These are phyloP conservation scores for Meloidogyne hapla DNA, from an alignment of 1,140 invertebrate species.

Conservation along the genomic window DNA sequence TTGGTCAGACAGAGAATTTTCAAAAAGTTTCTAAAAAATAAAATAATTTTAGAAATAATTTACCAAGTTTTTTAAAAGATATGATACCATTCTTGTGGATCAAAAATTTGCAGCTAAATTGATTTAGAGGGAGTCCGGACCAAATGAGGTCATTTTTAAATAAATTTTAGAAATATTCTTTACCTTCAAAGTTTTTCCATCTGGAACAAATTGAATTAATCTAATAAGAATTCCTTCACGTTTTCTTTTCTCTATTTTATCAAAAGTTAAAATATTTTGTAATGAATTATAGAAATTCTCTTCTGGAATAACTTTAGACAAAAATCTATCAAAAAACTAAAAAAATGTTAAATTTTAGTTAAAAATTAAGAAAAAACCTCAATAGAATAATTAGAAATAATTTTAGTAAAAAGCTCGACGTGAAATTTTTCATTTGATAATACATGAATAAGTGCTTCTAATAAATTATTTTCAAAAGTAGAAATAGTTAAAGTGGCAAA, in stretches of 20 bases:
- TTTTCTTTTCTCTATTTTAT: not conserved
- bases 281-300: not conserved
- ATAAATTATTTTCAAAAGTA: conserved; percentile 13
- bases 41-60: not conserved
- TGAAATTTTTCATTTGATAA: conserved; percentile 3
- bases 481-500: conserved; percentile 3
- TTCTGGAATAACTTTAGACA: not conserved
- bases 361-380: not conserved
- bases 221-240: conserved; percentile 5
- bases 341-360: not conserved
- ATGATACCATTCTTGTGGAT: too few relatives aligned
- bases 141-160: not conserved
- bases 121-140: too few relatives aligned
- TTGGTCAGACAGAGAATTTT: not conserved
- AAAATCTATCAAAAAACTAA: conserved; percentile 19
- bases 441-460: not conserved
- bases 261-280: conserved; percentile 6
- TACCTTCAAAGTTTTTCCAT: conserved; percentile 17
- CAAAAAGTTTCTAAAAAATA: conserved; percentile 3
- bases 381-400: not conserved
- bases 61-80: too few relatives aligned
- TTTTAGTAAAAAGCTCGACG: not conserved
- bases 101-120: not conserved
- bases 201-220: conserved; percentile 1
- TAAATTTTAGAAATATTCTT: not conserved